phyloP scores from a whole-genome alignment of 2,113 vertebrate species.

The Cynocephalus volans region DNA sequence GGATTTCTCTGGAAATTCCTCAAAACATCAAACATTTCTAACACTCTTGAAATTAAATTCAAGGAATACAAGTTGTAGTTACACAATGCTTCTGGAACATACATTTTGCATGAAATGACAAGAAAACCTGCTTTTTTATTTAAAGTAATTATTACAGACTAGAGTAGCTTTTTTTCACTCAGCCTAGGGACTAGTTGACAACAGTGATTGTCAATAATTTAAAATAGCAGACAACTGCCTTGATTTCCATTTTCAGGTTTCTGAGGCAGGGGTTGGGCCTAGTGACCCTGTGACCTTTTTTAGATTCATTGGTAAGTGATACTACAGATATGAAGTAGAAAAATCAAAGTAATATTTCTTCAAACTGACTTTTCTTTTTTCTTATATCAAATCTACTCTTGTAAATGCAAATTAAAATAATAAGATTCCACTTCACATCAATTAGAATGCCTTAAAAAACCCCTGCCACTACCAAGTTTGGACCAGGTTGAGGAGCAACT shows the following conservation, averaged over 20 bases:
- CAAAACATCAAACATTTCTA: background rate
- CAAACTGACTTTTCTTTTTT: background rate
- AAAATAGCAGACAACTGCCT: background rate
- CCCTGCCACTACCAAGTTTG: background rate
- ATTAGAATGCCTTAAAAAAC: background rate
- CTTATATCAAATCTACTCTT: background rate
- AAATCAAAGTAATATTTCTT: slow-evolving; percentile 25
- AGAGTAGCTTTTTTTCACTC: background rate
- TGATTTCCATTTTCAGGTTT: background rate
- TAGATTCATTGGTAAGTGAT: background rate
- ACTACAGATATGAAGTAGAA: background rate
- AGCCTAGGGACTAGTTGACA: background rate
- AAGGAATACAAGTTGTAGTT: background rate
- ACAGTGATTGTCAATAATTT: background rate
- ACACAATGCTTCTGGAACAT: background rate
- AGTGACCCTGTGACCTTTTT: background rate
- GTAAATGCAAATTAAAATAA: slow-evolving; percentile 54
- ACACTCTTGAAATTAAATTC: background rate
- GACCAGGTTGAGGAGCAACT: background rate
- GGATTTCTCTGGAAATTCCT: background rate
- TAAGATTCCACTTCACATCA: background rate
- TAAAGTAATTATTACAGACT: background rate
- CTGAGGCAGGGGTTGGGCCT: background rate
- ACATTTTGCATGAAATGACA: background rate
- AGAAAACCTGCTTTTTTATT: slow-evolving; percentile 3